Evolutionary conservation across 2,113 vertebrate genomes (phyloP).

Genomic region (Takifugu flavidus): DNA sequence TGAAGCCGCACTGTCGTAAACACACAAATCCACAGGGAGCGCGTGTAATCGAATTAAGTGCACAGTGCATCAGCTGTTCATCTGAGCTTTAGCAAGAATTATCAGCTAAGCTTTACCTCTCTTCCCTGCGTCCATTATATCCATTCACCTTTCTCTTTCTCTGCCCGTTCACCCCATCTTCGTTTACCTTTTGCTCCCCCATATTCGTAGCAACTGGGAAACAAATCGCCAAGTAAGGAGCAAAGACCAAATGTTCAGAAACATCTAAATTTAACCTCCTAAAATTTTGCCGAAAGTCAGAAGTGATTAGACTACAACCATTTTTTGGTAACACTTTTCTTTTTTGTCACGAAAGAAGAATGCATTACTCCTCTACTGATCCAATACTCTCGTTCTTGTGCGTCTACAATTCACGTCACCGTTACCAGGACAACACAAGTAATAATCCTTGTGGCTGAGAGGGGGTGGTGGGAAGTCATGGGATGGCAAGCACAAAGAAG

Average conservation of each 20-base stretch:
- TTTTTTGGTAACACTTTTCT: not conserved
- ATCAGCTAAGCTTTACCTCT: conserved; percentile 48
- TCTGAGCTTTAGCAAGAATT: conserved; percentile 59
- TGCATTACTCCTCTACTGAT: not conserved
- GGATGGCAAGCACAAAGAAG: conserved; percentile 16
- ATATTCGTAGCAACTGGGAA: not conserved
- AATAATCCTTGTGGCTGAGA: conserved; percentile 48
- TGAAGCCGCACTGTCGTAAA: conserved; percentile 10
- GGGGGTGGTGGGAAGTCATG: conserved; percentile 31
- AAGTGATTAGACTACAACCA: not conserved
- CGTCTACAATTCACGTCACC: conserved; percentile 44
- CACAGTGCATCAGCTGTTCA: conserved; percentile 63
- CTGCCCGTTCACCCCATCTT: not conserved
- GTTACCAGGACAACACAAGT: conserved; percentile 62
- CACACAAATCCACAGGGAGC: conserved; percentile 27
- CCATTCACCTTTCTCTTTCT: conserved; percentile 7
- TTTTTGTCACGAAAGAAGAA: not conserved
- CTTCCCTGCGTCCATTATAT: conserved; percentile 1
- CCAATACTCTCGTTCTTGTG: conserved; percentile 26
- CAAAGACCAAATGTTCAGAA: conserved; percentile 27
- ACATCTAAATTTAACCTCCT: conserved; percentile 8
- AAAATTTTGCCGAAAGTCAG: not conserved
- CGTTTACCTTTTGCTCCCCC: not conserved
- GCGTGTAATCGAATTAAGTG: conserved; percentile 58
- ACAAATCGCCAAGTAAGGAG: conserved; percentile 19